Conservation (phyloP, 2,888 invertebrate genomes). For the Nipponacmea schrenckii region DNA sequence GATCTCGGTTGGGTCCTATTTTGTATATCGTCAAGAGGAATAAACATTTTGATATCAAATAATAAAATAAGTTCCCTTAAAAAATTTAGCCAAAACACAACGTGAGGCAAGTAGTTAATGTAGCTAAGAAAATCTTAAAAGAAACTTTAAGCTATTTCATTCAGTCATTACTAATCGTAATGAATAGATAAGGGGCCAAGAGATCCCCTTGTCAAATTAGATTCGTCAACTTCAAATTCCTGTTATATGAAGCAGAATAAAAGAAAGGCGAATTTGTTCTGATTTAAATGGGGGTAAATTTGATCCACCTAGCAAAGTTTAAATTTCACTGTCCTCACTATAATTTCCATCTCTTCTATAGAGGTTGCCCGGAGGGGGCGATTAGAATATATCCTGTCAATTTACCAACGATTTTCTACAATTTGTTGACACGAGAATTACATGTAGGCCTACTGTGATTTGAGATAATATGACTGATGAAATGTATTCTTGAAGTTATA, state of each 20-base stretch:
- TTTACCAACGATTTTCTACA: not conserved
- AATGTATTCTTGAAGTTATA: too few species aligned
- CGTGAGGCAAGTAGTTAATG: too few species aligned
- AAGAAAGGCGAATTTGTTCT: slow-evolving; percentile 7
- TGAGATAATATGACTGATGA: too few species aligned
- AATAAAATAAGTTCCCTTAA: too few species aligned
- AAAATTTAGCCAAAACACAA: too few species aligned
- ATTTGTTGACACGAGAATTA: too few species aligned
- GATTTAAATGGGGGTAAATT: not conserved
- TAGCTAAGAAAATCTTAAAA: too few species aligned
- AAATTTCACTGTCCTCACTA: not conserved
- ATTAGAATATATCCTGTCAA: not conserved
- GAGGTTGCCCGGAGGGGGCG: slow-evolving; percentile 1
- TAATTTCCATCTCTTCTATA: not conserved
- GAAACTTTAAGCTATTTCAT: not conserved
- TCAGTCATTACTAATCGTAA: not conserved
- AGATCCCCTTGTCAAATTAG: slow-evolving; percentile 7
- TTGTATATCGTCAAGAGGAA: too few species aligned
- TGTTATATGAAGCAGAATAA: slow-evolving; percentile 4
- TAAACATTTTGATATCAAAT: too few species aligned
- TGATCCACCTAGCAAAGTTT: not conserved
- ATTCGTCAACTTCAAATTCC: slow-evolving; percentile 7
- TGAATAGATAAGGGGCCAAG: not conserved
- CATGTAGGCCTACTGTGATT: too few species aligned
- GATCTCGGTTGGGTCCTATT: too few species aligned